Base-by-base conservation (phyloP, 2,797 vertebrate species). In the Setipinna tenuifilis region DNA sequence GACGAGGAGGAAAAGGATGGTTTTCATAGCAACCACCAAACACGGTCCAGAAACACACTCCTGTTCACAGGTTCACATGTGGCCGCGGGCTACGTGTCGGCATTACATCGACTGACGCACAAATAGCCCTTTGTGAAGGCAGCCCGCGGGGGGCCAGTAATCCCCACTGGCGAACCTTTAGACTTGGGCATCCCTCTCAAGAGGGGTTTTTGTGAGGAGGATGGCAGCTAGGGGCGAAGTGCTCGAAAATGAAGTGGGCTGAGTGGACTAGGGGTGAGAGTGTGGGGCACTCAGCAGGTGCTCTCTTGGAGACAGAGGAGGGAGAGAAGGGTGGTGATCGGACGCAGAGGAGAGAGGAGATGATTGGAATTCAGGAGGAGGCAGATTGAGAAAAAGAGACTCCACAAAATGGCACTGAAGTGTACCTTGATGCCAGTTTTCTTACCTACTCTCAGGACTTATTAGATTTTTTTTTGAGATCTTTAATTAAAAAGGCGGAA, bases 401-500 rank as follows among this genome's bases (percentile, higher is more conserved):
- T 54, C 50, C 50, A 54, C 50, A 54, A 86, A 89, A 89, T 90
- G 86, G 84, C 87, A 90, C 89, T 91, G 86, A 88, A 83, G 85
- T 78, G 83, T 86, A 91, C 89, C 91, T 85, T 88, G 91, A 91
- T 89, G 90, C 92, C 91, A 90, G 91, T 87, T 57, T 71, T 17
- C 85, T 83, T 89, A 61, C 65, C 89, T 78, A 78, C 90, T 92
- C 93, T 92, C 90, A 88, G 44, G 87, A 91, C 89, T 93, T 94
- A 93, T 93, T 92, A 90, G 85, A 87, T 89, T 54, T 31, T 57
- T 71, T 68, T 17, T 28, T 6, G 68, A 58, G 88, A 86, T 90
- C 93, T 95, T 95, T 94, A 95, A 95, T 96, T 94, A 94, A 95
- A 95, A 92, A 92, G 90, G 84, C 50, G 80, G 85, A 89, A 91